Base-by-base conservation (phyloP, 2,113 vertebrate species). In the Mobula hypostoma region DNA sequence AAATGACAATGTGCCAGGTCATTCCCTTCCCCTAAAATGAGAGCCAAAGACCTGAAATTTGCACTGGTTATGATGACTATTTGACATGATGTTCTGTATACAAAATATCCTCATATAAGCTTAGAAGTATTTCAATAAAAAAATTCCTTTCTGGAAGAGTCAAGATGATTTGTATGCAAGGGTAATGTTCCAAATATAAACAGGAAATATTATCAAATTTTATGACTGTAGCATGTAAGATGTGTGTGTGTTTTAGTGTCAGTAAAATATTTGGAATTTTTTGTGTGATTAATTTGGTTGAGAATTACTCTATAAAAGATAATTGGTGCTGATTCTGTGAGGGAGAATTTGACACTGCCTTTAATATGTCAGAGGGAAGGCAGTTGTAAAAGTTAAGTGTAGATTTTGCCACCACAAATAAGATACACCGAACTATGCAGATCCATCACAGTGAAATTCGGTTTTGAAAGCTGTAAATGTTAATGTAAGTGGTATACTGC, bases 381-480 rank as follows among this genome's bases (percentile, higher is more conserved):
- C 12, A 88, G 56, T 63, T 7, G 19, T 14, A 66, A 70, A 91
- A 40, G 19, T 88, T 14, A 88, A 88, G 15, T 91, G 88, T 91
- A 40, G 63, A 91, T 70, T 91, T 63, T 68, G 88, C 66, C 36
- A 63, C 7, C 17, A 11, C 17, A 91, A 63, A 70, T 70, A 40
- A 70, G 88, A 91, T 70, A 91, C 2, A 9, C n/a, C 11, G 29
- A 91, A 91, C 36, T 66, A 91, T 17, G 58, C 19, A 40, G 17
- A 68, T 91, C 66, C 88, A 12, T 19, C 1, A 0, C 61, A 91
- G 32, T 21, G n/a, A 15, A 68, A 24, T 70, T 91, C 21, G 66
- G 88, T 68, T 68, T 63, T 70, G 17, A 91, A 91, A 91, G 63
- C 66, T 91, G 88, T 70, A 70, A 91, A 91, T 91, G 88, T 40